Evolutionary conservation across 2,888 invertebrate species (phyloP).

Genomic region (Dynastes maya): DNA sequence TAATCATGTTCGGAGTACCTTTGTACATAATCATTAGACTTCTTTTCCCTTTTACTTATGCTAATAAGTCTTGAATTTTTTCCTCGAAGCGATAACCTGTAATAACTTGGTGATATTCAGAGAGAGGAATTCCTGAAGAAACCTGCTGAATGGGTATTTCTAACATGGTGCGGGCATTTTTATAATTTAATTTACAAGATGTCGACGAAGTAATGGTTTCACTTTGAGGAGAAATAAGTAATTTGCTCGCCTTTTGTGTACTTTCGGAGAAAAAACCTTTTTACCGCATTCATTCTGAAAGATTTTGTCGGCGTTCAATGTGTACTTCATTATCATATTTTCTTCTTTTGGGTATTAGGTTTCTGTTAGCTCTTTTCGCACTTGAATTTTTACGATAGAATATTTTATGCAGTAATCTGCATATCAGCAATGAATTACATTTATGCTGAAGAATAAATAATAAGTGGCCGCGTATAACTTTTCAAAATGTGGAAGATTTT

Average conservation of each 20-base stretch:
- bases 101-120: slow-evolving; percentile 18
- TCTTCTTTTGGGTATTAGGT: too few relatives aligned
- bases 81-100: slow-evolving; percentile 14
- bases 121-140: slow-evolving; percentile 1
- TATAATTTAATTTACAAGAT: slow-evolving; percentile 40
- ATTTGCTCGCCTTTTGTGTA: slow-evolving; percentile 2
- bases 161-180: background rate
- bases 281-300: background rate
- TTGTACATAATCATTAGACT: slow-evolving; percentile 20
- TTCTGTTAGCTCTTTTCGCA: background rate
- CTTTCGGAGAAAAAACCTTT: background rate
- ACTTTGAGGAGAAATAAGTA: slow-evolving; percentile 16
- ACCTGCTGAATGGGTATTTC: background rate
- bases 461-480: too few relatives aligned
- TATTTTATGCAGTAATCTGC: too few relatives aligned
- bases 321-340: background rate
- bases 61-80: slow-evolving; percentile 16
- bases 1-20: slow-evolving; percentile 1
- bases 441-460: too few relatives aligned
- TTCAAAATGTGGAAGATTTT: too few relatives aligned
- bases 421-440: too few relatives aligned
- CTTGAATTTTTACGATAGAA: background rate
- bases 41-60: slow-evolving; percentile 14
- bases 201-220: slow-evolving; percentile 20
- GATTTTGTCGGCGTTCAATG: background rate